Evolutionary conservation across 2,888 invertebrate genomes (phyloP), one percentile per base, ranked within the genome.

Genomic region (Synanthedon myopaeformis): DNA sequence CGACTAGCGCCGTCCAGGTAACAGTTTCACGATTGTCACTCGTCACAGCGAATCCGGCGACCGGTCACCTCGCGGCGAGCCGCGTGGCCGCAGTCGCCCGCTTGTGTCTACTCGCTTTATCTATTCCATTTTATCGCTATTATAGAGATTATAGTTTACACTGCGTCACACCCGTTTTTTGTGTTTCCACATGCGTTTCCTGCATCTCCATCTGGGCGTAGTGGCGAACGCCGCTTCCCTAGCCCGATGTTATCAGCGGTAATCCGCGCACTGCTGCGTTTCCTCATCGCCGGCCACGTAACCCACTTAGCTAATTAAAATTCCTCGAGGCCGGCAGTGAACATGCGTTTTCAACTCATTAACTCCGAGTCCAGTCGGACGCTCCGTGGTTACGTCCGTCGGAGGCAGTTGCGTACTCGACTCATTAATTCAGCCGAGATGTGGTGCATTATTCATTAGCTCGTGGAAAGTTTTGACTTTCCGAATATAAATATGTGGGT

Each of bases 231-330:
- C 10, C 60, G 61, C 59, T 62, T 62, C 59, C 64, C 64, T 59
- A 60, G 59, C 59, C 59, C 58, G 64, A 63, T 64, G 56, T 49
- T 57, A 59, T 56, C 58, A 54, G 14, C n/a, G n/a, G 45, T 45
- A 45, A 57, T 67, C 67, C 68, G 69, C 69, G 72, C 70, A 45
- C 45, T 45, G 68, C 58, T 71, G 71, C 72, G 70, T 69, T 73
- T 67, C 67, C 63, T 69, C 69, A 58, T 67, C 62, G 63, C 58
- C 62, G 67, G 64, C 64, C 71, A 69, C 71, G 69, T 72, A 74
- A 75, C 69, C 69, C 74, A 76, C 73, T 76, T 74, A 67, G 66
- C 73, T 79, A 75, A 80, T 80, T 80, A 79, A 79, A 70, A 81
- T 79, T 78, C 76, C 72, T 76, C 70, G 72, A 63, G 70, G 72